Base-by-base conservation (phyloP, 2,797 vertebrate genomes). In the Acrossocheilus wenchowensis region DNA sequence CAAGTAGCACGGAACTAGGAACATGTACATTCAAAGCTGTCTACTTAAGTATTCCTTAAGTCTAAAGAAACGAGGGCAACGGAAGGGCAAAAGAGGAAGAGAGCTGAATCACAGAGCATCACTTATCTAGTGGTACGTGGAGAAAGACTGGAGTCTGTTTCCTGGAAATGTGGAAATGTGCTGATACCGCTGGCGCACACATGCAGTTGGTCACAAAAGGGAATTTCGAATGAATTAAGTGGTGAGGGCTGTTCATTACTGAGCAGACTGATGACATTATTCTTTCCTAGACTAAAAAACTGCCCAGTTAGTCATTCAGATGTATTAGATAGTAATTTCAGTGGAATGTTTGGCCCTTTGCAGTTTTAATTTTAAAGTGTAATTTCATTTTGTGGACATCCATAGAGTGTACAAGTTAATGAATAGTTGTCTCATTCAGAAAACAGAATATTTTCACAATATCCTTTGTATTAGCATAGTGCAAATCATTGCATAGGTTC, bases 71-170 rank as follows among this genome's bases (percentile, higher is more conserved):
- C 30, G 45, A 72, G 82, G 45, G 34, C 30, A 74, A 52, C 17
- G 23, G 36, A 83, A 66, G 66, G 81, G 69, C 81, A 62, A 71
- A 50, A 83, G 77, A 71, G 82, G 84, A 86, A 89, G 77, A 84
- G 68, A 68, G 64, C 77, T 84, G 72, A 82, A 66, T 84, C 68
- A 79, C 81, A 87, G 81, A 89, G 84, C 85, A 81, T 89, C 73
- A 88, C 72, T 88, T 87, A 88, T 87, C 87, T 89, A 81, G 79
- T 88, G 87, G 83, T 87, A 87, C 57, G 75, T 83, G 84, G 82
- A 83, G 87, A 88, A 73, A 74, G 64, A 69, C 81, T 39, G 34
- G 50, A n/a, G 81, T 86, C 72, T 89, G 87, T 89, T 91, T 90
- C 88, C 87, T 88, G 89, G 74, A 83, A 88, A 78, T 48, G 68